A percentile compares a stretch with the other conserved stretches of the same genome.
phyloP scores from a whole-genome alignment of 2,797 vertebrate species.

The Sternotherus odoratus region DNA sequence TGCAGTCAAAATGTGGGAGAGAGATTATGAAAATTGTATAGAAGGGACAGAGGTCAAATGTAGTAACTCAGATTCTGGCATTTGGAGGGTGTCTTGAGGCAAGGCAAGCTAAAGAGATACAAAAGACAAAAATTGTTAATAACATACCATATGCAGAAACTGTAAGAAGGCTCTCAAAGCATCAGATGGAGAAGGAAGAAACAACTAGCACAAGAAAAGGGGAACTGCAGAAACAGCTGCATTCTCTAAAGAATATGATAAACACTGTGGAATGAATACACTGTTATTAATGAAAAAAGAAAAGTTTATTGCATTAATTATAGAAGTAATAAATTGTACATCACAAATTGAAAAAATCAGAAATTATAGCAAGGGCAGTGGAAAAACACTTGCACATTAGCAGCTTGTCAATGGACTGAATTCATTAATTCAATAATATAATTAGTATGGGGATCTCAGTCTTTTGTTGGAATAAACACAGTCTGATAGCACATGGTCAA shows the following conservation, averaged over 20 bases:
- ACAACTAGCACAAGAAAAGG: background rate
- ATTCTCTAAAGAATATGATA: background rate
- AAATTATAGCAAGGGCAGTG: background rate
- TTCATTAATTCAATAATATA: background rate
- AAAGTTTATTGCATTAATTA: background rate
- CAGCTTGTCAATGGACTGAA: background rate
- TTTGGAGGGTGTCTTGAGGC: background rate
- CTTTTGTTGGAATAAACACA: background rate
- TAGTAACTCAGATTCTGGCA: background rate
- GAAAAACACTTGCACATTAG: background rate
- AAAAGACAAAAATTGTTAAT: background rate
- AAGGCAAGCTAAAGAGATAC: background rate
- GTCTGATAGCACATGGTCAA: background rate
- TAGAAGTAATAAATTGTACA: background rate
- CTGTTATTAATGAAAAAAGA: background rate
- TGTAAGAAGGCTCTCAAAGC: background rate
- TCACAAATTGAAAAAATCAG: background rate
- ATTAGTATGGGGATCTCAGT: background rate
- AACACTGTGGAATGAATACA: background rate
- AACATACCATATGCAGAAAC: background rate
- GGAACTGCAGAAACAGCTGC: background rate
- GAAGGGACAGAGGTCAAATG: background rate
- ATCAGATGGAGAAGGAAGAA: background rate
- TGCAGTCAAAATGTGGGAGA: too few relatives aligned
- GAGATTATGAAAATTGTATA: background rate